phyloP scores from a whole-genome alignment of 2,113 vertebrate genomes.

The Mastomys natalensis region DNA sequence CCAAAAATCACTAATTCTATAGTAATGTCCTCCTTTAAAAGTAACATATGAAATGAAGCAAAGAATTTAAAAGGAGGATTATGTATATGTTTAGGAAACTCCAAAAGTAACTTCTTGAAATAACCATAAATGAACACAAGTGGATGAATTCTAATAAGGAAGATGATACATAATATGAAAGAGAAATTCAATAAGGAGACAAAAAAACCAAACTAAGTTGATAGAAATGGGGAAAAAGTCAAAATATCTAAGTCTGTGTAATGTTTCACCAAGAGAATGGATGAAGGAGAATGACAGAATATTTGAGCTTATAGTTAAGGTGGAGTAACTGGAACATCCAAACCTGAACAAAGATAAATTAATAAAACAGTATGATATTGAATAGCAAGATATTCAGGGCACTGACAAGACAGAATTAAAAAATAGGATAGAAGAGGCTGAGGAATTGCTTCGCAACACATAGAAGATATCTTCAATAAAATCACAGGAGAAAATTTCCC shows the following conservation, averaged over 20 bases:
- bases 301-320: neutral
- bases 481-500: neutral
- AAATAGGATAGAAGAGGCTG: neutral
- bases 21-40: neutral
- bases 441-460: neutral
- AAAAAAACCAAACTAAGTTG: neutral
- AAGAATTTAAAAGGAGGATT: neutral
- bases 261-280: neutral
- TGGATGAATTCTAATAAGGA: neutral
- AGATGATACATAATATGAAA: neutral
- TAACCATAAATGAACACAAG: neutral
- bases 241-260: neutral
- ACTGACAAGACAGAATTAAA: neutral
- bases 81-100: neutral
- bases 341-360: neutral
- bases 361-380: neutral
- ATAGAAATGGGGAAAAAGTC: neutral
- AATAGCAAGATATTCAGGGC: neutral
- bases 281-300: neutral
- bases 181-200: neutral
- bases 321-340: neutral
- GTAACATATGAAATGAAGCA: neutral
- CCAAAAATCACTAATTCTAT: neutral
- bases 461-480: neutral
- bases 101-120: neutral